A percentile compares a stretch with the other conserved stretches of the same genome.
Conservation (phyloP, 1,140 invertebrate genomes). For the Phymastichus coffea region DNA sequence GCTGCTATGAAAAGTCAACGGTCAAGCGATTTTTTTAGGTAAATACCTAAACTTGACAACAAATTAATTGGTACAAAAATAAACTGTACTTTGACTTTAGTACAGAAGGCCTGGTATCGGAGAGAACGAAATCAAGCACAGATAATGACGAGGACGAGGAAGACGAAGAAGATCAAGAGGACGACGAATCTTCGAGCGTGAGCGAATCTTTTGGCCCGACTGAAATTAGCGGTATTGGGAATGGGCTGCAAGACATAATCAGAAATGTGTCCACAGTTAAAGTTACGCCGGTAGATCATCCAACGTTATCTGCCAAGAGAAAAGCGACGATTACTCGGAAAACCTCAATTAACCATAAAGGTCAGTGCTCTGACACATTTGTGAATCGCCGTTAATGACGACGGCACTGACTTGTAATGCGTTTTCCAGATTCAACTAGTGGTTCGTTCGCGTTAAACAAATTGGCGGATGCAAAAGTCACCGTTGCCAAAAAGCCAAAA, state of each 20-base stretch:
- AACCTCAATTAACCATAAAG: slow-evolving; percentile 5
- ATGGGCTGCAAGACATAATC: not conserved
- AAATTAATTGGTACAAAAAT: too few relatives aligned
- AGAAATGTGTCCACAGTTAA: slow-evolving; percentile 1
- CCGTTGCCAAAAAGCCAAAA: not conserved
- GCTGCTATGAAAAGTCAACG: not conserved
- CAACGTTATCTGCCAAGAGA: slow-evolving; percentile 13
- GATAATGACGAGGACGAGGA: slow-evolving; percentile 27
- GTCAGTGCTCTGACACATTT: not conserved
- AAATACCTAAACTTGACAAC: too few relatives aligned
- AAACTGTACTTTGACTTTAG: too few relatives aligned
- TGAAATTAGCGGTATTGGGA: not conserved
- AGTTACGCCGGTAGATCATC: slow-evolving; percentile 15
- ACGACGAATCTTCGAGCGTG: slow-evolving; percentile 46
- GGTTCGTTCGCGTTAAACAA: not conserved
- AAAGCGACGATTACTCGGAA: not conserved
- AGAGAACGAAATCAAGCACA: slow-evolving; percentile 42
- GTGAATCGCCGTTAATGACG: not conserved
- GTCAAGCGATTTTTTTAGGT: slow-evolving; percentile 15
- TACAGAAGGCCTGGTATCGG: slow-evolving; percentile 46
- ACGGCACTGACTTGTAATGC: not conserved
- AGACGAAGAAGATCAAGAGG: slow-evolving; percentile 39
- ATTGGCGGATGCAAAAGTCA: not conserved
- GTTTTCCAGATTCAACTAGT: not conserved
- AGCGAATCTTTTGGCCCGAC: slow-evolving; percentile 34